Base-by-base conservation (phyloP, 2,888 invertebrate genomes). In the Halictus quadricinctus region DNA sequence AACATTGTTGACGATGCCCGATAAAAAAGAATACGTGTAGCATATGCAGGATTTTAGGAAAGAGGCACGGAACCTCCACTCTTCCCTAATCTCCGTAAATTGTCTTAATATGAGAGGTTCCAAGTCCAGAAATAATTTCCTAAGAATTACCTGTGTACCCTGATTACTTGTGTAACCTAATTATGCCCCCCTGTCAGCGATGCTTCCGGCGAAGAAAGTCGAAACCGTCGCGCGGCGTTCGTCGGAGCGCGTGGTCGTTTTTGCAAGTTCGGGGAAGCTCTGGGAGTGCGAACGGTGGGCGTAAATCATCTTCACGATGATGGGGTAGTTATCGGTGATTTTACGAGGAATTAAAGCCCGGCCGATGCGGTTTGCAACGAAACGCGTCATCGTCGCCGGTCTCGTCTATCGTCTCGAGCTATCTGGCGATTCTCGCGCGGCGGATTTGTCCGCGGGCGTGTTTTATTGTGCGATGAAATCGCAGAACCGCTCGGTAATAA, bases 401-500 rank as follows among this genome's bases (percentile, higher is more conserved):
- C 76, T 80, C 88, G 81, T 85, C 83, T 87, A 90, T 84, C 90
- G 93, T 43, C n/a, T 41, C 43, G 70, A 36, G 88, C 92, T 93
- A 81, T 93, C 92, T 93, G 92, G 91, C 92, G 94, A 94, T 94
- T 92, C 93, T 90, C 88, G 89, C 90, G 91, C 93, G 92, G 88
- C 91, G 92, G 94, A 94, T 94, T 94, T 93, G 94, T 93, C 92
- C 50, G 21, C 50, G 6, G 8, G 21, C 92, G 93, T 93, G 92
- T 94, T 93, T 94, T 93, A 93, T 93, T 92, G 92, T 91, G 90
- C 91, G 90, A 90, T 90, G 91, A 92, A 93, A 93, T 92, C 92
- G 92, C 88, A 90, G 90, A 87, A 81, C 80, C 88, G 83, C 70
- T 76, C 79, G 84, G 92, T 91, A 91, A 93, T 92, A 93, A 94